Percentiles rank a stretch among this genome's conserved stretches.
Evolutionary conservation across 2,888 invertebrate species (phyloP).

Genomic region (Lumbricus terrestris): DNA sequence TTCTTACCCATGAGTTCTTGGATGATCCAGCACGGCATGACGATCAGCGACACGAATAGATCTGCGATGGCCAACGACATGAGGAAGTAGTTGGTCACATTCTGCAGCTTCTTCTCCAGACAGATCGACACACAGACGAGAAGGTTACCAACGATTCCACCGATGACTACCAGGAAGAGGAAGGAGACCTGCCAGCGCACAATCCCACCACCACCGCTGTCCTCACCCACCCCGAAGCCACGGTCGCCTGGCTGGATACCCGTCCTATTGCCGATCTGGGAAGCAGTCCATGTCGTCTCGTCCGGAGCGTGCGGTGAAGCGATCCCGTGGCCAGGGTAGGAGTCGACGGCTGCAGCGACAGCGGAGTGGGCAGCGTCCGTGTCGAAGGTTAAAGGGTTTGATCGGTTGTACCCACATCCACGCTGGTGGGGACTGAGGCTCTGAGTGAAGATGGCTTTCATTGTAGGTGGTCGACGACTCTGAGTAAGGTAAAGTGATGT

Average conservation of each 20-base stretch:
- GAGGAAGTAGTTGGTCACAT: constrained; percentile 92
- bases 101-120: constrained; percentile 84
- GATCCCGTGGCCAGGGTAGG: background rate
- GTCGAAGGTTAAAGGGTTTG: background rate
- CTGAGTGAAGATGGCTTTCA: background rate
- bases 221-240: background rate
- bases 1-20: constrained; percentile 87
- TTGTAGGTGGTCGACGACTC: background rate
- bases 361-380: background rate
- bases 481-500: background rate
- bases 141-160: constrained; percentile 87
- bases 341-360: too few relatives aligned
- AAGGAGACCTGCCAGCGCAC: constrained; percentile 60
- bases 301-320: background rate
- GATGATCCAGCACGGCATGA: constrained; percentile 92
- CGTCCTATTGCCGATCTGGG: background rate
- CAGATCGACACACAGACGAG: constrained; percentile 90
- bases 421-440: background rate
- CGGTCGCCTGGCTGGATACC: background rate
- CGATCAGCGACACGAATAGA: constrained; percentile 85
- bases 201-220: background rate
- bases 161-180: constrained; percentile 79
- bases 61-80: constrained; percentile 90
- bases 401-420: background rate
- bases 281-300: background rate